Conservation (phyloP, 2,113 vertebrate species). For the Mugil cephalus region DNA sequence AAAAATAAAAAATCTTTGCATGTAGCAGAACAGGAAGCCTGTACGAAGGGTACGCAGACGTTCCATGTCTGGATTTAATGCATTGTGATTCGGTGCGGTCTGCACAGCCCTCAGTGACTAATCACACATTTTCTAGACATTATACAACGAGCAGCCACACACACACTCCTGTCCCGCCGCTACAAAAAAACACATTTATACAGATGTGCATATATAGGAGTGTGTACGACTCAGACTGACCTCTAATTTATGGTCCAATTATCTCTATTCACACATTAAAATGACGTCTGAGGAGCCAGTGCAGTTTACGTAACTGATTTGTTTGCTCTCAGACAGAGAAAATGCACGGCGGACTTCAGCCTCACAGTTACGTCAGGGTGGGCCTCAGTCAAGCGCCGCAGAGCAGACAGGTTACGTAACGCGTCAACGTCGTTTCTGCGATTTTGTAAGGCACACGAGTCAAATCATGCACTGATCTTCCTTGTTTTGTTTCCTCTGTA, state of each 20-base stretch:
- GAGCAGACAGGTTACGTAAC: constrained; percentile 13
- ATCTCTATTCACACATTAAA: not conserved
- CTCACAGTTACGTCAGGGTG: not conserved
- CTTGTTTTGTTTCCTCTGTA: no score
- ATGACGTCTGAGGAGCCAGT: not conserved
- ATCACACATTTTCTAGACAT: no score
- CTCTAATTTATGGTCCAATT: not conserved
- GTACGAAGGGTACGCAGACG: no score
- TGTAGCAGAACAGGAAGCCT: no score
- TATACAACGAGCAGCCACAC: no score
- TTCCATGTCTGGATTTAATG: no score
- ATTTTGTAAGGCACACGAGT: not conserved
- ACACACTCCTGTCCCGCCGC: not conserved
- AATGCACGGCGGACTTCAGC: not conserved
- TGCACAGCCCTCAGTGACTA: no score
- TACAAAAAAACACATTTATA: not conserved
- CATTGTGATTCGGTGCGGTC: no score
- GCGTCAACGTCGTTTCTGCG: not conserved
- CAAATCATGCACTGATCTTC: no score
- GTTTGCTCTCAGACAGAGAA: not conserved
- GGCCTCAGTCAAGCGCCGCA: not conserved
- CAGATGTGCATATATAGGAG: no score
- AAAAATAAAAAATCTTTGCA: no score
- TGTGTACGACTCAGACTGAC: not conserved
- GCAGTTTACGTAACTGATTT: constrained; percentile 22